Base-by-base conservation (phyloP, 2,113 vertebrate genomes). In the Willisornis vidua region DNA sequence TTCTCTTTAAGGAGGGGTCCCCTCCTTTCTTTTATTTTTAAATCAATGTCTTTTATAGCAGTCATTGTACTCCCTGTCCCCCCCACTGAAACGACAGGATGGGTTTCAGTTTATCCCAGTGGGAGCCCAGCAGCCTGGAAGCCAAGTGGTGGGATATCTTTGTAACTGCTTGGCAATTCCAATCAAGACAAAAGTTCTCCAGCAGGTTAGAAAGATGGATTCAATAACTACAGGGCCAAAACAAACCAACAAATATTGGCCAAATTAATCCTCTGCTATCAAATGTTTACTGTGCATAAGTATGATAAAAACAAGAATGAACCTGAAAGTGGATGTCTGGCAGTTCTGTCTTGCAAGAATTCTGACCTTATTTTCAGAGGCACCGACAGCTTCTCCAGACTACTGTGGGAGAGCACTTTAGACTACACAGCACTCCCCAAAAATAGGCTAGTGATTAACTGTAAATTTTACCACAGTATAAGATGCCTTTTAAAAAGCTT, bases 71-170 rank as follows among this genome's bases (percentile, higher is more conserved):
- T 96, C 74, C 25, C 61, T 76, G 31, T 95, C 79, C 71, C 71
- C 73, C 87, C 55, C 87, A 86, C 92, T 71, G 89, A 94, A 96
- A 70, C 2, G 49, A 97, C 81, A 96, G 93, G 80, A 94, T 86
- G 89, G 93, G 96, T 94, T 97, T 97, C 95, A 97, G 33, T 97
- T 97, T 93, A 92, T 95, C 93, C 80, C 89, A 96, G 87, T 73
- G 90, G 95, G 92, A 96, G 65, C 86, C 78, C 86, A 85, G 91
- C 75, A 97, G 87, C 54, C 90, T 95, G 86, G 94, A 97, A 97
- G 93, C 94, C 87, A 94, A 97, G 80, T 94, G 59, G 9, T 91
- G 71, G 78, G 78, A 61, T 94, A 62, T 90, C 92, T 94, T 96
- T 93, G 83, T 94, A 94, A 94, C 80, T 67, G 48, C 68, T 93